phyloP scores from a whole-genome alignment of 2,888 invertebrate species.

The Thera obeliscata region DNA sequence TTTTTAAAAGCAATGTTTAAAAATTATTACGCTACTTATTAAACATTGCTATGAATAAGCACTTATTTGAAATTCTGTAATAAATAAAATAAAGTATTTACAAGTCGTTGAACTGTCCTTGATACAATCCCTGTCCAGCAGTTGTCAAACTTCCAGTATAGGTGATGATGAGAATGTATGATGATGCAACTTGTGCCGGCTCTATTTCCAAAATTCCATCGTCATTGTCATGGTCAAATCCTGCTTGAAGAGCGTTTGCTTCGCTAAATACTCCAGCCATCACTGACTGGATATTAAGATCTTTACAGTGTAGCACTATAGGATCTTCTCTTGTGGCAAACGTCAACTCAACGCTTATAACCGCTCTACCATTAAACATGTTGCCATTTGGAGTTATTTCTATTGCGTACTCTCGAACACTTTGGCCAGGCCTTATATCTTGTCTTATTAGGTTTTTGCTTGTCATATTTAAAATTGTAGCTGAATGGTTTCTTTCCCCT shows the following conservation, averaged over 20 bases:
- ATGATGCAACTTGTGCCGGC: conserved; percentile 41
- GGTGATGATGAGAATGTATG: conserved; percentile 57
- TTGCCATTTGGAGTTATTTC: conserved; percentile 53
- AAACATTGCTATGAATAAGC: too few relatives aligned
- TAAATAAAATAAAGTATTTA: conserved; percentile 22
- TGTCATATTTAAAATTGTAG: conserved; percentile 37
- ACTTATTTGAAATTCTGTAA: too few relatives aligned
- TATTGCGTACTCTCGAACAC: conserved; percentile 50
- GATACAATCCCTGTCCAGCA: conserved; percentile 54
- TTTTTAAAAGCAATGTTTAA: too few relatives aligned
- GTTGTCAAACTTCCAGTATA: conserved; percentile 53
- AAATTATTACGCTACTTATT: background rate
- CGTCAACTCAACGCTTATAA: conserved; percentile 51
- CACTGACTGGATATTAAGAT: conserved; percentile 51
- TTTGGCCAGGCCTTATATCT: conserved; percentile 58
- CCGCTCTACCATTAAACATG: conserved; percentile 55
- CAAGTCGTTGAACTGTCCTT: conserved; percentile 43
- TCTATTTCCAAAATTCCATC: conserved; percentile 53
- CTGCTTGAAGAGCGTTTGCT: conserved; percentile 44
- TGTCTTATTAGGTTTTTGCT: conserved; percentile 37
- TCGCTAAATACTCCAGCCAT: conserved; percentile 53
- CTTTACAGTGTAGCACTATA: conserved; percentile 51
- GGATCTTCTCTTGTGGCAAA: conserved; percentile 49
- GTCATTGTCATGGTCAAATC: conserved; percentile 34
- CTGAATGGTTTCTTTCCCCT: conserved; percentile 25